Base-by-base conservation (phyloP, 2,797 vertebrate species). In the Amazonetta brasiliensis region DNA sequence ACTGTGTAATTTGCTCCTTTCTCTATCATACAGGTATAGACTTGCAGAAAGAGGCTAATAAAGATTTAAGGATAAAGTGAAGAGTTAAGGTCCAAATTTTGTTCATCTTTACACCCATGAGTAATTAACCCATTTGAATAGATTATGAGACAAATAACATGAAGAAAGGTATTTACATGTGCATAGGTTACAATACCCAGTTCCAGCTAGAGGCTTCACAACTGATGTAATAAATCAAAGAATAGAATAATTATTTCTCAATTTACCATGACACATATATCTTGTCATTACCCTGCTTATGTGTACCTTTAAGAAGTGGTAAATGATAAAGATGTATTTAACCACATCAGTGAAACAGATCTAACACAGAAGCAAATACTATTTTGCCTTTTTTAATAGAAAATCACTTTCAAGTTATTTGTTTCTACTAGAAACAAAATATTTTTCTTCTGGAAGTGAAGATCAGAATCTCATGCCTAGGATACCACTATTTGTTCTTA, bases 161-260 rank as follows among this genome's bases (percentile, higher is more conserved):
- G 25, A 76, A 78, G 52, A 72, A 93, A 83, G 50, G 44, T 50
- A 84, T 89, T 83, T 52, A 64, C 56, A 35, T 88, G 66, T 74
- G 74, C 68, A 11, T 4, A 25, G 56, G 52, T 22, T 95, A 71
- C 68, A 78, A 35, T 68, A 48, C 75, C 68, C 83, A 62, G 56
- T 44, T 84, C 28, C 7, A 81, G 79, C 85, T 74, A 87, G 94
- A 89, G 92, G 90, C 92, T 96, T 96, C 95, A 89, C 91, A 96
- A 72, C 71, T 95, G 64, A 75, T 92, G 87, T 74, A 97, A 97
- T 97, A 96, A 97, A 95, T 97, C 97, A 94, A 97, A 97, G 86
- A 97, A 97, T 66, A 68, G 67, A 90, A 89, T 92, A 91, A 96
- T 96, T 80, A 77, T 85, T 94, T 93, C 78, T 86, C 69, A 78